Evolutionary conservation across 2,888 invertebrate genomes (phyloP), one percentile per base, ranked within the genome.

Genomic region (Drosophila gaucha): DNA sequence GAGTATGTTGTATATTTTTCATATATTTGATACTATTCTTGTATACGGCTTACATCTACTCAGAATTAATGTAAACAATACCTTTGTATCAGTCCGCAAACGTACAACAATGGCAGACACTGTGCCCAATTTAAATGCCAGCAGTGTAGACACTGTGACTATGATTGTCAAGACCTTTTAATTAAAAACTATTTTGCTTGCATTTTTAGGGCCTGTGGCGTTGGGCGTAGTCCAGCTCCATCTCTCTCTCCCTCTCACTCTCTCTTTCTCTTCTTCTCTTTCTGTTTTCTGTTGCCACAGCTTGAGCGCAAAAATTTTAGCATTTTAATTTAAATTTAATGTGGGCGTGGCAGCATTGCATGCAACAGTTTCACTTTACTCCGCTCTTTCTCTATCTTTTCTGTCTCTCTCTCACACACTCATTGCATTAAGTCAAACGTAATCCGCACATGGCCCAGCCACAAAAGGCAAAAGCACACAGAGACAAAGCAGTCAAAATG

Each of bases 311-410:
- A 58, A 68, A 86, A 86, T 80, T 88, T 88, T 82, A 78, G 87
- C 89, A 86, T 89, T 90, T 89, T 88, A 86, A 89, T 88, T 88
- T 88, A 84, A 89, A 88, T 89, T 88, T 86, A 80, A 74, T 70
- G 76, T 69, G 71, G 87, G 86, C 84, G 82, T 83, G 86, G 78
- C 69, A 43, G 77, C 55, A 51, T 63, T 55, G 75, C 85, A 75
- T 80, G 87, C 85, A 85, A 85, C 85, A 87, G 85, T 85, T 79
- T 74, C 70, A 51, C 39, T 51, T 39, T 18, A 14, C 41, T 38
- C 14, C 22, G 20, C 41, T 20, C 35, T 26, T 55, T 41, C 49
- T 36, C 28, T 9, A 14, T 22, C n/a, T 26, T 16, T 14, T 22
- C 33, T 64, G 35, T 47, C 30, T 50, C 22, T 60, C 35, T 39